Percentiles rank a stretch among this genome's conserved stretches.
These are phyloP conservation scores for Pilophorus perplexus DNA, from an alignment of 2,888 invertebrate species.

Conservation along the genomic window DNA sequence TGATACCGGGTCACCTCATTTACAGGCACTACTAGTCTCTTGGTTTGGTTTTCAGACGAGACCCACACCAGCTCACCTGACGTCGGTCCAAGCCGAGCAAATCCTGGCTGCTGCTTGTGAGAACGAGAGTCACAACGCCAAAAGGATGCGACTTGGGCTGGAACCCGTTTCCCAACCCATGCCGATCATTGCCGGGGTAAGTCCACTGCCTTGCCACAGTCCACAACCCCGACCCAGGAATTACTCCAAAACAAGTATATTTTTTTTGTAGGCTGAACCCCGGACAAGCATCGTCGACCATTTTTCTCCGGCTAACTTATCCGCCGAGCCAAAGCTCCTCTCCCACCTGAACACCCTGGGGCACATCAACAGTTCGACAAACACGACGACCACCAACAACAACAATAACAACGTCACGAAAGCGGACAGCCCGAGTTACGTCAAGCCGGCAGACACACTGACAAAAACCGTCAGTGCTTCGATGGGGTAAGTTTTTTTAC, in stretches of 20 bases:
- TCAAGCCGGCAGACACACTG: slow-evolving; percentile 40
- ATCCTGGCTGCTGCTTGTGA: slow-evolving; percentile 94
- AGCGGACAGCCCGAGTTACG: slow-evolving; percentile 42
- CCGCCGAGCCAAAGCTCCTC: slow-evolving; percentile 43
- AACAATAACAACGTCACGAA: slow-evolving; percentile 44
- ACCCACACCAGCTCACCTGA: slow-evolving; percentile 93
- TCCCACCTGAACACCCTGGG: background rate
- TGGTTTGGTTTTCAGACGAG: slow-evolving; percentile 66
- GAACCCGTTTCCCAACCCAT: slow-evolving; percentile 91
- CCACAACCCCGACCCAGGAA: background rate
- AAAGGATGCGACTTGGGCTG: slow-evolving; percentile 91
- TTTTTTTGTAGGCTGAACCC: slow-evolving; percentile 41
- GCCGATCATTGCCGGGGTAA: slow-evolving; percentile 69
- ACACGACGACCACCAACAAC: slow-evolving; percentile 18
- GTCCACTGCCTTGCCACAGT: too few relatives aligned
- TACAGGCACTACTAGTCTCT: too few relatives aligned
- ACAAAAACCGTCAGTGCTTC: slow-evolving; percentile 37
- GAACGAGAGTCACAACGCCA: slow-evolving; percentile 95
- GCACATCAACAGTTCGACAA: background rate
- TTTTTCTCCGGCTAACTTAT: slow-evolving; percentile 46
- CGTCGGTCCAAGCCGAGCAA: slow-evolving; percentile 94
- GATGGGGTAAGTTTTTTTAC: slow-evolving; percentile 21
- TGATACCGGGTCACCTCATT: too few relatives aligned
- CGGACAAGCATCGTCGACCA: slow-evolving; percentile 43
- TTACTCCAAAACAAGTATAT: background rate